These are phyloP conservation scores for Copsychus sechellarum DNA, from an alignment of 2,113 vertebrate species.

Conservation along the genomic window DNA sequence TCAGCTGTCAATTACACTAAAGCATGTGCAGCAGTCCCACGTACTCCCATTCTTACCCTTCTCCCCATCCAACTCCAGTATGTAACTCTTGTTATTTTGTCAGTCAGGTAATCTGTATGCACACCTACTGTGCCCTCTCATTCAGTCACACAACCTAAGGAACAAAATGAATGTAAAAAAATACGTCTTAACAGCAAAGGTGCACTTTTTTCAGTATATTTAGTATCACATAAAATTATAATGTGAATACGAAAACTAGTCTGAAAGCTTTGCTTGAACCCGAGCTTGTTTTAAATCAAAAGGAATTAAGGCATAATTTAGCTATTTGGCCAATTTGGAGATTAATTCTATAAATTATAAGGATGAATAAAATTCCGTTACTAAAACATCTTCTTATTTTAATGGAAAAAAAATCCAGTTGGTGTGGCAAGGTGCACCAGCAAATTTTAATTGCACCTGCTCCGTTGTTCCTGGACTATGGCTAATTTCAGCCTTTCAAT, in stretches of 20 bases:
- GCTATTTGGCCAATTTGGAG: not conserved
- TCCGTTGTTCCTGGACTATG: not conserved
- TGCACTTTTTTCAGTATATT: constrained; percentile 18
- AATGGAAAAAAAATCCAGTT: not conserved
- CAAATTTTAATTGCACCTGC: constrained; percentile 19
- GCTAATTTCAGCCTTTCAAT: not conserved
- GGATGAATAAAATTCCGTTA: not conserved
- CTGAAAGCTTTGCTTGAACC: not conserved
- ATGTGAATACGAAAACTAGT: not conserved
- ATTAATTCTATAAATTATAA: not conserved
- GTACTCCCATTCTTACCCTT: not conserved
- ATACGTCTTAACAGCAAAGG: not conserved
- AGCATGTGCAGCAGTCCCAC: not conserved
- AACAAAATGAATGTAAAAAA: not conserved
- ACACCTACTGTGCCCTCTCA: not conserved
- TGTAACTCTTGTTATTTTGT: not conserved
- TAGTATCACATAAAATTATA: not conserved
- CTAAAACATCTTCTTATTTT: not conserved
- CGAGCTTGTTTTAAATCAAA: not conserved
- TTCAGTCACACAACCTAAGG: not conserved
- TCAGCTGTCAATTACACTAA: not conserved
- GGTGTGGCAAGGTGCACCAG: not conserved
- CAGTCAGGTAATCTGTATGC: not conserved
- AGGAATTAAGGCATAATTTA: constrained; percentile 10
- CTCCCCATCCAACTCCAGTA: not conserved